Evolutionary conservation across 1,140 invertebrate species (phyloP).

Genomic region (Thaumatotibia leucotreta): DNA sequence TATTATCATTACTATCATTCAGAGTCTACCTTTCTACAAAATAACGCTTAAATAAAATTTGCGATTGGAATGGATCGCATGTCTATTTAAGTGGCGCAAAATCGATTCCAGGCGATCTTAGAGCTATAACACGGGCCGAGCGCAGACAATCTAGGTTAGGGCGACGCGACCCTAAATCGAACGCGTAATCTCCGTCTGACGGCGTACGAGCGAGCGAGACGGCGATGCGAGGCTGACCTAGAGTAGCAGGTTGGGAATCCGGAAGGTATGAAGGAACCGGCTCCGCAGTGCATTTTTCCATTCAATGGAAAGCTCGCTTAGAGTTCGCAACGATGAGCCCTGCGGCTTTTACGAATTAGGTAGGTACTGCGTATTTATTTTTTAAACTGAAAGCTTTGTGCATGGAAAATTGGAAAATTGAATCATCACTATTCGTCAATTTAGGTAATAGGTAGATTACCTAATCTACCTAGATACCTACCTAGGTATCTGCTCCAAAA

Average conservation of each 20-base stretch:
- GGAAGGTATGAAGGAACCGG: conserved; percentile 71
- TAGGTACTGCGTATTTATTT: not conserved
- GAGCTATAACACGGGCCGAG: conserved; percentile 47
- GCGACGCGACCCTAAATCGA: conserved; percentile 67
- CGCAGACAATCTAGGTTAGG: conserved; percentile 66
- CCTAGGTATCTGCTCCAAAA: too few species aligned
- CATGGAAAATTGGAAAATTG: too few species aligned
- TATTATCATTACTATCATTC: too few species aligned
- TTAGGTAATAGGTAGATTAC: too few species aligned
- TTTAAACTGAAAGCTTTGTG: not conserved
- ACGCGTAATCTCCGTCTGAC: conserved; percentile 37
- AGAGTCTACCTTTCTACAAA: too few species aligned
- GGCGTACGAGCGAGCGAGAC: conserved; percentile 48
- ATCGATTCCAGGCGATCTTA: conserved; percentile 14
- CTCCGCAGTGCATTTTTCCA: conserved; percentile 70
- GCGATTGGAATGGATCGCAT: not conserved
- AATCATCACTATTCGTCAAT: too few species aligned
- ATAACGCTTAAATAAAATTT: not conserved
- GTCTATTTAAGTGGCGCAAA: not conserved
- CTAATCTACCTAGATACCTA: too few species aligned
- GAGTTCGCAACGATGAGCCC: conserved; percentile 38
- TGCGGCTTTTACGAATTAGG: not conserved
- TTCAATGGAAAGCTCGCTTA: conserved; percentile 71
- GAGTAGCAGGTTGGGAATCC: conserved; percentile 74
- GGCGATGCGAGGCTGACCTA: conserved; percentile 48